Percentiles rank a stretch among this genome's conserved stretches.
These are phyloP conservation scores for Bufo bufo DNA, from an alignment of 2,113 vertebrate genomes.

Conservation along the genomic window DNA sequence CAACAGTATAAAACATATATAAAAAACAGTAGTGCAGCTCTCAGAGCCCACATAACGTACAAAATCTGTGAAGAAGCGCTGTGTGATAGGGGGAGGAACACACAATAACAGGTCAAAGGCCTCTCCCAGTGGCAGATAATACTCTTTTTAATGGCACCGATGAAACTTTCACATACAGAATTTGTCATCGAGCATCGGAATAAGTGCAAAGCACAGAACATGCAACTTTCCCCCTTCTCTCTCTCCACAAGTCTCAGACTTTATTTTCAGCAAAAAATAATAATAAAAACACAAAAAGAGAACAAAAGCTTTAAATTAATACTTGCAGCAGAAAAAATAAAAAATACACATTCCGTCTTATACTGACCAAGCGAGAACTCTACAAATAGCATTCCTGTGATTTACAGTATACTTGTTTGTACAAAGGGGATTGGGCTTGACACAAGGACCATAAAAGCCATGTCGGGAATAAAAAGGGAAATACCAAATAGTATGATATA, in stretches of 20 bases:
- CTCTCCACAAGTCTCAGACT: conserved; percentile 68
- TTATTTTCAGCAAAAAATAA: conserved; percentile 70
- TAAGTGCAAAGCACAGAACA: conserved; percentile 81
- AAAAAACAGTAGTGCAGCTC: neutral
- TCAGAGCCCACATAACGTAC: neutral
- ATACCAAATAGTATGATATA: conserved; percentile 47
- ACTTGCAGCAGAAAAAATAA: conserved; percentile 63
- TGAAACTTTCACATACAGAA: conserved; percentile 69
- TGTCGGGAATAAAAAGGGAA: conserved; percentile 18
- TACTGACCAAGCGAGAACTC: conserved; percentile 72
- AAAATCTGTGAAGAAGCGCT: neutral
- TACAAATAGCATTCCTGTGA: conserved; percentile 68
- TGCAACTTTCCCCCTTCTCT: conserved; percentile 66
- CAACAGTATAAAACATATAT: no score
- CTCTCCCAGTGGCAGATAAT: conserved; percentile 80
- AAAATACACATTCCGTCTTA: conserved; percentile 69
- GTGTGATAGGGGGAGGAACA: neutral
- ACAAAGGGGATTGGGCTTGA: conserved; percentile 33
- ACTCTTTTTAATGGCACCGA: conserved; percentile 83
- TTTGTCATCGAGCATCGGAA: conserved; percentile 45
- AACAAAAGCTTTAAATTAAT: conserved; percentile 79
- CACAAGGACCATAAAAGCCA: conserved; percentile 19
- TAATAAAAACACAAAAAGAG: conserved; percentile 62
- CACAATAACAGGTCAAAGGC: neutral
- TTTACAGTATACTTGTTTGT: conserved; percentile 65